Base-by-base conservation (phyloP, 2,888 invertebrate genomes). In the Drosophila meridionalis region DNA sequence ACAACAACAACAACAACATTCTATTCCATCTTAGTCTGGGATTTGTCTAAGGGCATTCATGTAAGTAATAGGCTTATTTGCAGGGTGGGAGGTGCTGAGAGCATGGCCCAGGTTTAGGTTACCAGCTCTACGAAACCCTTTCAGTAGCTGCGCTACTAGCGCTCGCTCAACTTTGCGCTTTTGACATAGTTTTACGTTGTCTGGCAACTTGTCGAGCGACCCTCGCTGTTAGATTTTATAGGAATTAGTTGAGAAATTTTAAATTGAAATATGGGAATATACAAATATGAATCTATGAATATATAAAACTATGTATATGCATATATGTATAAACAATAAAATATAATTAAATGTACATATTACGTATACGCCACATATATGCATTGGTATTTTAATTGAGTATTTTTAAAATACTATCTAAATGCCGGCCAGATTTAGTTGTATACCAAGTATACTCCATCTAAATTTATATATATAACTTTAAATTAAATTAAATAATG, bases 31-130 rank as follows among this genome's bases (percentile, higher is more conserved):
- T 28, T 26, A 32, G 64, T 69, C 76, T 69, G 65, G 67, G 48
- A 73, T 72, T 73, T 76, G 79, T 67, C 73, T 70, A 82, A 73
- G 70, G 62, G 62, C 70, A 72, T 69, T 86, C 73, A 69, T 79
- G 87, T 81, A 88, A 86, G 87, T 85, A 85, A 85, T 81, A 83
- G 89, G 85, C 83, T 85, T 85, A 85, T 71, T 75, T 64, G 42
- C 14, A 14, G 38, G 2, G 36, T 38, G 4, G 53, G 34, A 36
- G 66, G 66, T 58, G 48, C 26, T 63, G 47, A 14, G 12, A 28
- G 47, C 14, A 28, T 47, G 47, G 47, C 28, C 64, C 63, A 60
- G 7, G 56, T 50, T 36, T 63, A 58, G 43, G 38, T 40, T 28
- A 40, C 38, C 14, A 30, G 34, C 58, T 12, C 20, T 11, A 32